Evolutionary conservation across 2,888 invertebrate species (phyloP).

Genomic region (Eupithecia subfuscata): DNA sequence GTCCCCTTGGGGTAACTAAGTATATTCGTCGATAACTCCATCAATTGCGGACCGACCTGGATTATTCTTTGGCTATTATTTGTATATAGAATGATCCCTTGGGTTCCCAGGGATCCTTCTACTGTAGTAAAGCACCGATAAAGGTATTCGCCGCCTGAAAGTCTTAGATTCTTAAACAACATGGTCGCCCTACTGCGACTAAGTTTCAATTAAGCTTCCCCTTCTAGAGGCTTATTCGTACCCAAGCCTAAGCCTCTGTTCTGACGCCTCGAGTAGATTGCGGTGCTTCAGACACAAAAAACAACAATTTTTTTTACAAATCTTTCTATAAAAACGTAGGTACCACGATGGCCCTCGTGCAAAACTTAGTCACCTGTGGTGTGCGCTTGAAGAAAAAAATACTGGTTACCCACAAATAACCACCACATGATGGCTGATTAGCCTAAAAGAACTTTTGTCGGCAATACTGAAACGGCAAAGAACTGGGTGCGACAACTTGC

Average conservation of each 20-base stretch:
- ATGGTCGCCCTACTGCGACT: conserved; percentile 53
- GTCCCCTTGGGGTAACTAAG: too few relatives aligned
- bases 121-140: neutral
- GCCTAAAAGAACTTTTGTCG: neutral
- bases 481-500: neutral
- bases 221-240: conserved; percentile 56
- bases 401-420: neutral
- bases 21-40: too few relatives aligned
- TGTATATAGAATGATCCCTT: too few relatives aligned
- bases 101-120: neutral
- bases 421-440: neutral
- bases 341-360: neutral
- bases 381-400: neutral
- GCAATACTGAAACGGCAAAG: neutral
- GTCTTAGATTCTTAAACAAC: neutral
- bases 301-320: too few relatives aligned
- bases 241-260: conserved; percentile 58
- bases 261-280: conserved; percentile 64
- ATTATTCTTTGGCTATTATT: neutral
- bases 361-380: neutral
- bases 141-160: neutral
- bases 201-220: conserved; percentile 80
- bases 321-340: too few relatives aligned
- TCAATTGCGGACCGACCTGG: neutral
- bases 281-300: conserved; percentile 28